Base-by-base conservation (phyloP, 2,797 vertebrate species). In the Argya squamiceps region DNA sequence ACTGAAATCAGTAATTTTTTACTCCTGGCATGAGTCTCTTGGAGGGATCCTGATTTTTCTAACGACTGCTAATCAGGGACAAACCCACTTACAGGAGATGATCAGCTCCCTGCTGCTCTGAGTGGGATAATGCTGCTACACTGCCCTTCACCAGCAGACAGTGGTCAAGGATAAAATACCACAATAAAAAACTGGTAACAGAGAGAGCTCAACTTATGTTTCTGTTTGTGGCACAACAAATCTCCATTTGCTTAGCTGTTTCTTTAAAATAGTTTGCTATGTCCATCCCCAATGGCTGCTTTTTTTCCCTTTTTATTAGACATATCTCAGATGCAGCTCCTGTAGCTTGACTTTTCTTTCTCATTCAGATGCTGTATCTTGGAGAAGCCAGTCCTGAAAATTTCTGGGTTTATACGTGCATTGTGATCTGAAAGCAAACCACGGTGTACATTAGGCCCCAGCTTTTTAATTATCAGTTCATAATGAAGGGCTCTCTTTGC, bases 381-480 rank as follows among this genome's bases (percentile, higher is more conserved):
- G 65, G 58, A 96, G 56, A 90, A 94, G 55, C 32, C 80, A 67
- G 83, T 56, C 62, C 89, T 94, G 80, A 84, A 89, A 95, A 93
- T 58, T 69, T 27, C n/a, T 59, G 64, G 36, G 43, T 84, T 86
- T 94, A 36, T 88, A 84, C 39, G 39, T 67, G 76, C 21, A 93
- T 73, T 64, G 64, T 80, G 68, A 93, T 55, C 63, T 95, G 84
- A 94, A 96, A 96, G 85, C 64, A 92, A 92, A 94, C 52, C 50
- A 44, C 21, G 44, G 37, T 93, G 60, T 93, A 92, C 19, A 76
- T 91, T 87, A 95, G 84, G 91, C 75, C 87, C 94, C 87, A 94
- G 81, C 75, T 88, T 97, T 97, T 97, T 97, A 98, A 97, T 97
- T 95, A 96, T 96, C 60, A 30, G 71, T 94, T 97, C 84, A 93